Base-by-base conservation (phyloP, 2,797 vertebrate species). In the Trachurus trachurus region DNA sequence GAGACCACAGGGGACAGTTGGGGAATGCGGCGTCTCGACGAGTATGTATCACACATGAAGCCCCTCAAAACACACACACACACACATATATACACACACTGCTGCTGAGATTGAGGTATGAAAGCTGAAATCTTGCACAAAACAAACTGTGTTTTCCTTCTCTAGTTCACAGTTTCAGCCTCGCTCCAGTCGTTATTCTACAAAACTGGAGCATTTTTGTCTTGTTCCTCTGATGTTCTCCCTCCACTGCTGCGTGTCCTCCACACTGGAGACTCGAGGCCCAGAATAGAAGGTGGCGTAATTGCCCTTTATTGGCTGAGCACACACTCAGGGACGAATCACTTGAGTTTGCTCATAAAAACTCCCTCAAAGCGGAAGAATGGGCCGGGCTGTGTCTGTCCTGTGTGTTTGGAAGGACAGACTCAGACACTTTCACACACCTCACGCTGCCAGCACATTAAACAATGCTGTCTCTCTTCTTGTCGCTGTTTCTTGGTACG, bases 1-100 rank as follows among this genome's bases (percentile, higher is more conserved):
- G 95, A 94, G 84, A 96, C 90, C 66, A 76, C 83, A 70, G 89
- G 89, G 86, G 89, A 88, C 71, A 76, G 77, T 81, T 83, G 76
- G 80, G 90, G 94, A 95, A 96, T 96, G 95, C 70, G 78, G 84
- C 71, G 60, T 83, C 85, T 63, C 82, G 58, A 78, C 54, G 68
- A 76, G 58, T 71, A 50, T 68, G 72, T 47, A 31, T 81, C 76
- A 15, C 58, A 65, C 50, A 65, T 16, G 64, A 13, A 54, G 17
- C 39, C 39, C 15, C 6, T 19, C 53, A 17, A 19, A 17, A 17
- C 4, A 45, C 1, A 1, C 13, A 17, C 13, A 45, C 13, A 45
- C 13, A 45, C 44, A 45, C 13, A 59, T 34, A 66, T 4, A 5
- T 6, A 6, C 31, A 44, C 45, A 79, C 5, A 0, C 45, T 57